Base-by-base conservation (phyloP, 2,113 vertebrate genomes). In the Oceanites oceanicus region DNA sequence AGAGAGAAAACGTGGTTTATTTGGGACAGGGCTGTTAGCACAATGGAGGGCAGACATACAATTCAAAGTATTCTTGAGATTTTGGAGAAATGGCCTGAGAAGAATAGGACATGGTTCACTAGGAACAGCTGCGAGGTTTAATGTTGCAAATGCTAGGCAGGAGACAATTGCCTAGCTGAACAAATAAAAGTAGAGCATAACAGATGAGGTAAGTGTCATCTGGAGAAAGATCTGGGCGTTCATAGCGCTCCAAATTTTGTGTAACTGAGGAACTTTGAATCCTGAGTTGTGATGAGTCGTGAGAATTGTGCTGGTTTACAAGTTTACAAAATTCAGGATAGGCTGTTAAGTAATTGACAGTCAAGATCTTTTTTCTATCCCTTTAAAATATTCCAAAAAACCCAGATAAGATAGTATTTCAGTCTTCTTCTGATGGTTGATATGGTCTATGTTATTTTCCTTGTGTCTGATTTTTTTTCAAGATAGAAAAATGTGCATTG, bases 141-240 rank as follows among this genome's bases (percentile, higher is more conserved):
- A 61, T 83, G 75, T 76, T 83, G 88, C 53, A 76, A 52, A 61
- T 76, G 16, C 63, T 65, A 65, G n/a, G 49, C 77, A 88, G 44
- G 53, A 95, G 67, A 63, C n/a, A 86, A 52, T 73, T 90, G 68
- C 55, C 79, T 94, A 73, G 59, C 67, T 86, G 75, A 96, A 94
- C 62, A 83, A 92, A 79, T 76, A 65, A 47, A 92, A 80, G 53
- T 30, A 72, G 75, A 93, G 77, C 40, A 52, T 68, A 73, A 86
- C 72, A 80, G 82, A 72, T 90, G 75, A 97, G 62, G 23, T 63
- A 36, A 88, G 53, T 89, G n/a, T 91, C 84, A 66, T 79, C 70
- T 92, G 63, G n/a, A 94, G 83, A 77, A 92, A 62, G 86, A 63
- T 79, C 66, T 75, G 53, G 53, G 19, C 1, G 0, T 86, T 92